phyloP scores from a whole-genome alignment of 2,113 vertebrate species.

The Sorex araneus region DNA sequence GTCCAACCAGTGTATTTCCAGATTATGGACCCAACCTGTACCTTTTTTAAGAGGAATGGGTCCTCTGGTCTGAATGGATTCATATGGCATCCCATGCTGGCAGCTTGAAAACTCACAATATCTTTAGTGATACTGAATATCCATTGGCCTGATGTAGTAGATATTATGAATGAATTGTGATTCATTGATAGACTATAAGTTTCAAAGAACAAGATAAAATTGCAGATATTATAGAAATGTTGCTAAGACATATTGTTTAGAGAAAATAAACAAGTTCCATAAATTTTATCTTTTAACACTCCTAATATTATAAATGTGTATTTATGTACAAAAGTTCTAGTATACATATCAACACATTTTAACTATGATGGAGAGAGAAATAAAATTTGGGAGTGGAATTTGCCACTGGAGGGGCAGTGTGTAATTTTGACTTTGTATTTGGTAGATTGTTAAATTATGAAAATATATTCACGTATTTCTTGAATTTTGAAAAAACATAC shows the following conservation, averaged over 20 bases:
- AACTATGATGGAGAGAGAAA: neutral
- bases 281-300: neutral
- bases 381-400: neutral
- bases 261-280: neutral
- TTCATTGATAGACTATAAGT: neutral
- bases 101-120: neutral
- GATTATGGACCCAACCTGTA: fast-evolving
- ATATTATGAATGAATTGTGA: neutral
- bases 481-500: conserved; percentile 9
- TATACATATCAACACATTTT: neutral
- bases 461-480: conserved; percentile 17
- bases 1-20: neutral
- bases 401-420: neutral
- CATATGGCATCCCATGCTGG: neutral
- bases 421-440: conserved; percentile 5
- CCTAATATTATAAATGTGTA: neutral
- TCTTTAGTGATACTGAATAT: neutral
- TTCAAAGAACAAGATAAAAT: conserved; percentile 23
- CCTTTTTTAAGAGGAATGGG: neutral
- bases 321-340: neutral
- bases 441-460: conserved; percentile 2
- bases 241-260: neutral
- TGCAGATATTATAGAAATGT: neutral
- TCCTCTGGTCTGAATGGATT: neutral
- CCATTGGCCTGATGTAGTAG: neutral